Base-by-base conservation (phyloP, 2,113 vertebrate species). In the Sander lucioperca region DNA sequence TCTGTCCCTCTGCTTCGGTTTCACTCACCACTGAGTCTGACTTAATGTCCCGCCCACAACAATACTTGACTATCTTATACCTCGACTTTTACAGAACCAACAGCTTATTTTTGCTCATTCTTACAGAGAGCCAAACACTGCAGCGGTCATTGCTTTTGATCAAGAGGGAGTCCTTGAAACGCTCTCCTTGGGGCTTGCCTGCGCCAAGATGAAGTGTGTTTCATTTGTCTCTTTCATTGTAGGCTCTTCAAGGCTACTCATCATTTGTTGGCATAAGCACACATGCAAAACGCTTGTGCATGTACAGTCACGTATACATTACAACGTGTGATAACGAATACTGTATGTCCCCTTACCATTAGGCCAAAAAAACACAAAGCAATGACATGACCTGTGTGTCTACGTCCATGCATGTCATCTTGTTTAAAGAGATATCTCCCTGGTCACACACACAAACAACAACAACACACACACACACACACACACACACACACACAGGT, bases 131-230 rank as follows among this genome's bases (percentile, higher is more conserved):
- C 36, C 33, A 58, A 83, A 62, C 57, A 71, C 5, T 50, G 56
- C 70, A 14, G 77, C 33, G 2, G 51, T 62, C 63, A 56, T 70
- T 30, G 15, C 77, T 76, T 88, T 64, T 87, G 80, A 91, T 87
- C 57, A 69, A 82, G 64, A 67, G 12, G 36, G 25, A 79, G 79
- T 81, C 75, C 88, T 91, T 85, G 86, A 88, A 90, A 67, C 1
- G 30, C 74, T 88, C 69, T 86, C 58, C 56, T 19, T 39, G 47
- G 65, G 2, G 1, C 65, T 86, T 25, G 23, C 69, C 72, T 10
- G 73, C 66, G 19, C 57, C 6, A 0, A 85, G 71, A 86, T 74
- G 57, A 74, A 83, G 59, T 77, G 45, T 18, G 3, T 88, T 90
- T 86, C 54, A 80, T 91, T 80, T 67, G 51, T 88, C 68, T 84